phyloP scores from a whole-genome alignment of 2,113 vertebrate genomes.

The Actinemys pallida region DNA sequence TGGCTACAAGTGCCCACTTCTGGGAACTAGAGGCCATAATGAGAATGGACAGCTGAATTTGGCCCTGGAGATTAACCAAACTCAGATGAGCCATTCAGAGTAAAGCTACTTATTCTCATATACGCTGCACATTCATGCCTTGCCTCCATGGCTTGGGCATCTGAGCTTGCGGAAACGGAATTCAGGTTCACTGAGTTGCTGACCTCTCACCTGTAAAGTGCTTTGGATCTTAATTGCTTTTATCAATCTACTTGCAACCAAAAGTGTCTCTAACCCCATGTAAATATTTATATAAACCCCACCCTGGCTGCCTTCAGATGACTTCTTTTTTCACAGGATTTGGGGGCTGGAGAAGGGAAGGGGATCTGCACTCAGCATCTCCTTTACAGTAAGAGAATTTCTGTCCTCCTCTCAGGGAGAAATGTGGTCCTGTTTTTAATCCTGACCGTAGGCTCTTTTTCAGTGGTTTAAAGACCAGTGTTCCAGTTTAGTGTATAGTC shows the following conservation, averaged over 20 bases:
- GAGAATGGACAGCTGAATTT: background rate
- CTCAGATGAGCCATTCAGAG: accelerated
- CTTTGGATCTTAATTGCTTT: background rate
- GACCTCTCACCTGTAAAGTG: background rate
- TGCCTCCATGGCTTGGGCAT: background rate
- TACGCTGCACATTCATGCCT: background rate
- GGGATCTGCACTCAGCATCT: background rate
- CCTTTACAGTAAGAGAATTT: background rate
- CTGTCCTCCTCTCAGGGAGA: background rate
- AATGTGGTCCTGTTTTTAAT: background rate
- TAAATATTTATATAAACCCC: background rate
- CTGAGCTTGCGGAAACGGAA: accelerated
- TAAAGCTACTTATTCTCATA: background rate
- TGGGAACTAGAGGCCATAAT: slow-evolving; percentile 16
- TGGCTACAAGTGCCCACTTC: slow-evolving; percentile 32
- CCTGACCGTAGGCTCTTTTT: background rate
- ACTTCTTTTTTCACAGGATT: background rate
- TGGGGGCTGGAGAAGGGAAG: background rate
- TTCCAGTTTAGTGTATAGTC: background rate
- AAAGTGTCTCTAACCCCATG: background rate
- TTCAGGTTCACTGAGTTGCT: background rate
- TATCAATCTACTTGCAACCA: background rate
- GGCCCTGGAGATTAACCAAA: background rate
- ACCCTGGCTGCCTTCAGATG: background rate
- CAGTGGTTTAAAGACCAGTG: background rate